Percentiles rank a stretch among this genome's conserved stretches.
These are phyloP conservation scores for Lysandra bellargus DNA, from an alignment of 2,888 invertebrate genomes.

Conservation along the genomic window DNA sequence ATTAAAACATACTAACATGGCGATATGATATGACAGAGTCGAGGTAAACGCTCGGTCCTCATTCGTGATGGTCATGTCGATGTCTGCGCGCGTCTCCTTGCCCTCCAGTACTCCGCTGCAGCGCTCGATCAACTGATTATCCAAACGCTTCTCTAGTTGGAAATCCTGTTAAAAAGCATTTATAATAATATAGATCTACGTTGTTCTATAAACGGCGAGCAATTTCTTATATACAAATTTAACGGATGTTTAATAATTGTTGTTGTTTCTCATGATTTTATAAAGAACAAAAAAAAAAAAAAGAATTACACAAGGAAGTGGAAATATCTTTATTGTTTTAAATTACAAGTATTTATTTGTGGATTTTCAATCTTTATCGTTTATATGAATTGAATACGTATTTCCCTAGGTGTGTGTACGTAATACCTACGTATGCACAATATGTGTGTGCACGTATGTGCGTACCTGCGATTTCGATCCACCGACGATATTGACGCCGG, in stretches of 20 bases:
- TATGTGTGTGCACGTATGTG: not conserved
- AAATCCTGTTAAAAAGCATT: constrained; percentile 83
- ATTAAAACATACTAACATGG: constrained; percentile 83
- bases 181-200: no score
- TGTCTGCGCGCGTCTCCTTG: constrained; percentile 82
- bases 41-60: constrained; percentile 96
- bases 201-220: no score
- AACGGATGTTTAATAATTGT: no score
- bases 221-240: no score
- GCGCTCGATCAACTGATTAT: constrained; percentile 87
- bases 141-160: constrained; percentile 90
- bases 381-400: no score
- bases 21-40: constrained; percentile 96
- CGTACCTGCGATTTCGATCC: constrained; percentile 89
- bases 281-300: no score
- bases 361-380: no score
- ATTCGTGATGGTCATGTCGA: constrained; percentile 92
- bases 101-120: constrained; percentile 88
- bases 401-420: not conserved
- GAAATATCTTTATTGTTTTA: no score
- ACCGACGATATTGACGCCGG: constrained; percentile 93
- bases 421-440: not conserved
- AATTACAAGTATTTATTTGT: no score
- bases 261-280: no score
- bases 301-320: no score